A percentile compares a stretch with the other conserved stretches of the same genome.
Conservation (phyloP, 2,797 vertebrate species). For the Adelosebastes latens region DNA sequence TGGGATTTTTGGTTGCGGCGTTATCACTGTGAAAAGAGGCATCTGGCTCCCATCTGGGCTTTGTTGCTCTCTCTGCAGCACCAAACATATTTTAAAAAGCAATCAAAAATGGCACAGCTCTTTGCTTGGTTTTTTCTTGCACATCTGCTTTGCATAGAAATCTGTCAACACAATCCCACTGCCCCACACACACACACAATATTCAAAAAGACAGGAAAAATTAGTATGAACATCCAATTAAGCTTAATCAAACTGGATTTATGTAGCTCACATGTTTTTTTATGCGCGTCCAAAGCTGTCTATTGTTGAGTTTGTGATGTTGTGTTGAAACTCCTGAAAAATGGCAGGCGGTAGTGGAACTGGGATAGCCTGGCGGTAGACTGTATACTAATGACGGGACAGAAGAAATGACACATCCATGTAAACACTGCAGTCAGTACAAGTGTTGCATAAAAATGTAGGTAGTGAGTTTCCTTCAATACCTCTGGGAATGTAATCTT, state of each 20-base stretch:
- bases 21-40: slow-evolving; percentile 44
- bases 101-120: slow-evolving; percentile 11
- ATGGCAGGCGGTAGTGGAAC: slow-evolving; percentile 49
- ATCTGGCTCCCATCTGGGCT: slow-evolving; percentile 65
- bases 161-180: slow-evolving; percentile 5
- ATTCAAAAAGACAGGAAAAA: slow-evolving; percentile 1
- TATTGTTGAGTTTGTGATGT: slow-evolving; percentile 47
- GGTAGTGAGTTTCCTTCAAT: not conserved
- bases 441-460: slow-evolving; percentile 11
- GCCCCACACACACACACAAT: not conserved
- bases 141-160: slow-evolving; percentile 36
- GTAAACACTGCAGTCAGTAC: slow-evolving; percentile 28
- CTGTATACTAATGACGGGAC: slow-evolving; percentile 71
- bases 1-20: slow-evolving; percentile 26
- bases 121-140: slow-evolving; percentile 33
- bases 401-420: slow-evolving; percentile 18
- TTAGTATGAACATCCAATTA: not conserved
- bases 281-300: slow-evolving; percentile 3
- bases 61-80: slow-evolving; percentile 59
- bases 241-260: slow-evolving; percentile 4
- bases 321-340: slow-evolving; percentile 15
- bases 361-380: slow-evolving; percentile 66
- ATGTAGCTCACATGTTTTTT: slow-evolving; percentile 46
- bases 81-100: slow-evolving; percentile 54
- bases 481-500: slow-evolving; percentile 82